These are phyloP conservation scores for Triplophysa bombifrons DNA, from an alignment of 2,797 vertebrate species.

Conservation along the genomic window DNA sequence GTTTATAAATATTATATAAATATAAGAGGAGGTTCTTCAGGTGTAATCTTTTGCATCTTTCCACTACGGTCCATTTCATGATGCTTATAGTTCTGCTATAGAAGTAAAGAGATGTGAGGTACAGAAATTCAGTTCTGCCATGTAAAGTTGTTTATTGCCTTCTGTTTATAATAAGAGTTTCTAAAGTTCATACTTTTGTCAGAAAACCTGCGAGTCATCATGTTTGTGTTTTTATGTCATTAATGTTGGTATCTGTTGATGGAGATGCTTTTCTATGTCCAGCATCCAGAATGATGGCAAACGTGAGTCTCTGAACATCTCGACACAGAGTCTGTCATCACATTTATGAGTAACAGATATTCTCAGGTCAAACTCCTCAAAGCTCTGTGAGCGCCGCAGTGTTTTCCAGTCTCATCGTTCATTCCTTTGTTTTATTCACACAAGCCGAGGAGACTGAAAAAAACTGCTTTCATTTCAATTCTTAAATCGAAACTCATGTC, in stretches of 20 bases:
- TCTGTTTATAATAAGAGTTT: neutral
- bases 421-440: slow-evolving; percentile 11
- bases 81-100: slow-evolving; percentile 70
- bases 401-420: neutral
- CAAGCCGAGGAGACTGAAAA: neutral
- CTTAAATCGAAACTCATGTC: neutral
- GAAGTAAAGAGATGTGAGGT: slow-evolving; percentile 20
- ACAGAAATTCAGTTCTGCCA: slow-evolving; percentile 58
- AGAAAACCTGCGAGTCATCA: neutral
- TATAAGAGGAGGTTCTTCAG: slow-evolving; percentile 79
- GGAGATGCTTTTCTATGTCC: slow-evolving; percentile 31
- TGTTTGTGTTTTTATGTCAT: slow-evolving; percentile 40
- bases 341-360: slow-evolving; percentile 30
- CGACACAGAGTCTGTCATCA: slow-evolving; percentile 45
- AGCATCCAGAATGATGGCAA: slow-evolving; percentile 7
- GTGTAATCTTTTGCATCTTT: slow-evolving; percentile 81
- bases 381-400: neutral
- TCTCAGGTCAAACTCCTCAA: slow-evolving; percentile 51
- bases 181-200: neutral
- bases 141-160: slow-evolving; percentile 72
- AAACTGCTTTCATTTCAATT: neutral
- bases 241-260: slow-evolving; percentile 12
- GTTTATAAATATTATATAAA: slow-evolving; percentile 86
- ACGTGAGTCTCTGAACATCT: slow-evolving; percentile 18
- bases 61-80: slow-evolving; percentile 74